phyloP scores from a whole-genome alignment of 1,140 invertebrate species.

The Stegodyphus mimosarum region DNA sequence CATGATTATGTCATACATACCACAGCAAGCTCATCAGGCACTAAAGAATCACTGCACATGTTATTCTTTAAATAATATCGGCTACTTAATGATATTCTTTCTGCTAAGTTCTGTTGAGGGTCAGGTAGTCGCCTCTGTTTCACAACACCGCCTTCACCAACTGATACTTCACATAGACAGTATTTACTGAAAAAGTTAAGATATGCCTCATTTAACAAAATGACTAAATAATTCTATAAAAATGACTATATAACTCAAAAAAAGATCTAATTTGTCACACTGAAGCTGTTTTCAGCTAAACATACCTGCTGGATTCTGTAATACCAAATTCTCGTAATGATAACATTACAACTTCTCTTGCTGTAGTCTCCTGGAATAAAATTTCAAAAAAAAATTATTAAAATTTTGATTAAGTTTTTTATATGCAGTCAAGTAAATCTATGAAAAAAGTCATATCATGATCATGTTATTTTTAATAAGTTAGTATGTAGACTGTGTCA shows the following conservation, averaged over 20 bases:
- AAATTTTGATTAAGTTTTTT: no score
- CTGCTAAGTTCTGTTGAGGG: slow-evolving; percentile 93
- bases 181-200: slow-evolving; percentile 74
- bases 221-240: no score
- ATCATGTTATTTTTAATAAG: no score
- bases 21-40: slow-evolving; percentile 92
- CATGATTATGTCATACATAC: slow-evolving; percentile 29
- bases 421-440: no score
- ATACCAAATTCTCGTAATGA: slow-evolving; percentile 96
- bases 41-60: slow-evolving; percentile 91
- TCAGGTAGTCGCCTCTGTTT: slow-evolving; percentile 96
- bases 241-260: no score
- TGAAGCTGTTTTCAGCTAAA: slow-evolving; percentile 5
- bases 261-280: no score
- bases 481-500: no score
- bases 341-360: slow-evolving; percentile 97
- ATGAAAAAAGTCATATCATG: no score
- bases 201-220: not conserved
- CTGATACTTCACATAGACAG: slow-evolving; percentile 94
- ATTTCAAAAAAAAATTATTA: no score
- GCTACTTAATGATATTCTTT: slow-evolving; percentile 81
- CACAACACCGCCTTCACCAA: slow-evolving; percentile 90
- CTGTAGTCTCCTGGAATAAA: slow-evolving; percentile 84
- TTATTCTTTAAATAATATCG: slow-evolving; percentile 97
- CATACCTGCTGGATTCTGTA: slow-evolving; percentile 80